Percentiles rank a stretch among this genome's conserved stretches.
Conservation (phyloP, 1,140 invertebrate species). For the Meteorus sp. region DNA sequence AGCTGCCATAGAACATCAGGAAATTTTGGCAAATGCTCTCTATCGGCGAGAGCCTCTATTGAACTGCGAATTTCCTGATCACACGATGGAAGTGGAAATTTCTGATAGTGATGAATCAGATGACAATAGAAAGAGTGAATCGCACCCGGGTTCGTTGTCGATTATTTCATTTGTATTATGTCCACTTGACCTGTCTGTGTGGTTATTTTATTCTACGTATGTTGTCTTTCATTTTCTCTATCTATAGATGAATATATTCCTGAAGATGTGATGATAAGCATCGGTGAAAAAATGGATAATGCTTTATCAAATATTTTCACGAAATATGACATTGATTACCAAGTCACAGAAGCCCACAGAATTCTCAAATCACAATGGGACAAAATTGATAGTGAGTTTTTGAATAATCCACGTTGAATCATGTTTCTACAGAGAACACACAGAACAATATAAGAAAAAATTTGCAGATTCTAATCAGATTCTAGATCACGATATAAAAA, state of each 20-base stretch:
- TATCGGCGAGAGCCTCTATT: conserved; percentile 31
- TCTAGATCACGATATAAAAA: conserved; percentile 41
- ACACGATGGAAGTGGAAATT: conserved; percentile 62
- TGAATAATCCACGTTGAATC: background rate
- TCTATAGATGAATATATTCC: conserved; percentile 40
- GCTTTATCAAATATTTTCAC: conserved; percentile 38
- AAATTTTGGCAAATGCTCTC: conserved; percentile 47
- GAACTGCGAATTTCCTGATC: conserved; percentile 59
- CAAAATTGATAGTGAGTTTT: conserved; percentile 38
- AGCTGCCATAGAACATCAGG: conserved; percentile 51
- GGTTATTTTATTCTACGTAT: background rate
- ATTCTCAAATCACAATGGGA: conserved; percentile 38
- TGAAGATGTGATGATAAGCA: conserved; percentile 39
- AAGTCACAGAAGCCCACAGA: conserved; percentile 40
- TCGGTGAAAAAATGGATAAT: conserved; percentile 41
- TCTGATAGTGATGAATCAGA: conserved; percentile 61
- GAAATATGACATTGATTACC: conserved; percentile 51
- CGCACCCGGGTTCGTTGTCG: conserved; percentile 27
- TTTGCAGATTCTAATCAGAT: conserved; percentile 35
- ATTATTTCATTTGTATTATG: no score
- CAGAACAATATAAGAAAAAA: conserved; percentile 4
- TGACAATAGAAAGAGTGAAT: conserved; percentile 42
- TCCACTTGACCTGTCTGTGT: no score
- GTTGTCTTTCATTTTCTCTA: background rate
- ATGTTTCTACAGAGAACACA: background rate